A percentile compares a stretch with the other conserved stretches of the same genome.
Conservation (phyloP, 2,797 vertebrate species). For the Dendrocincla fuliginosa region DNA sequence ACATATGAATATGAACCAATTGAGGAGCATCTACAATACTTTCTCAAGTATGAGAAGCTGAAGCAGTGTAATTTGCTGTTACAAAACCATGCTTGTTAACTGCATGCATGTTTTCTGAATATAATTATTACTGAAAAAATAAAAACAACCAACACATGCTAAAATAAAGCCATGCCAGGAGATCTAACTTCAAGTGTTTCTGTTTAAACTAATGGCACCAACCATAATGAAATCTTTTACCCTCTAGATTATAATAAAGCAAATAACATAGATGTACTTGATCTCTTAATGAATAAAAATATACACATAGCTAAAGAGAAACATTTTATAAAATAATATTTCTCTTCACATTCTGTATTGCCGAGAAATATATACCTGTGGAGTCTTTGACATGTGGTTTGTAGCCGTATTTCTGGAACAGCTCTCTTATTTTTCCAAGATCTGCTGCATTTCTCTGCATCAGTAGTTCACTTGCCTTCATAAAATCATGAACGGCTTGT, state of each 20-base stretch:
- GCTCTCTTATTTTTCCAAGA: conserved; percentile 78
- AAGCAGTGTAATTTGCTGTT: neutral
- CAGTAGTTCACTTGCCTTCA: conserved; percentile 81
- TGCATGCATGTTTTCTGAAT: neutral
- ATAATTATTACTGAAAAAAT: neutral
- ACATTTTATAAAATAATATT: neutral
- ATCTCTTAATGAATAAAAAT: neutral
- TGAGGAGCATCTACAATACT: neutral
- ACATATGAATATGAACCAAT: neutral
- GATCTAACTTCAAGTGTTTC: neutral
- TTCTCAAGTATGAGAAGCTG: neutral
- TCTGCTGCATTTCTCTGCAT: conserved; percentile 80
- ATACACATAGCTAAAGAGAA: neutral
- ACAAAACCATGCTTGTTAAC: neutral
- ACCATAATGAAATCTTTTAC: neutral
- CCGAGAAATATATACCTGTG: conserved; percentile 71
- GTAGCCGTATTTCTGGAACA: conserved; percentile 88
- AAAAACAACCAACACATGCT: neutral
- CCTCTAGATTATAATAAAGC: neutral
- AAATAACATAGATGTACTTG: neutral
- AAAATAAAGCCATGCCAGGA: neutral
- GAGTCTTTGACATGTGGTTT: conserved; percentile 59
- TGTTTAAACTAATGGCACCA: neutral
- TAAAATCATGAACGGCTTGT: conserved; percentile 74
- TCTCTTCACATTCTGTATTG: neutral